Evolutionary conservation across 2,113 vertebrate species (phyloP), one percentile per base, ranked within the genome.

Genomic region (Neomonachus schauinslandi): DNA sequence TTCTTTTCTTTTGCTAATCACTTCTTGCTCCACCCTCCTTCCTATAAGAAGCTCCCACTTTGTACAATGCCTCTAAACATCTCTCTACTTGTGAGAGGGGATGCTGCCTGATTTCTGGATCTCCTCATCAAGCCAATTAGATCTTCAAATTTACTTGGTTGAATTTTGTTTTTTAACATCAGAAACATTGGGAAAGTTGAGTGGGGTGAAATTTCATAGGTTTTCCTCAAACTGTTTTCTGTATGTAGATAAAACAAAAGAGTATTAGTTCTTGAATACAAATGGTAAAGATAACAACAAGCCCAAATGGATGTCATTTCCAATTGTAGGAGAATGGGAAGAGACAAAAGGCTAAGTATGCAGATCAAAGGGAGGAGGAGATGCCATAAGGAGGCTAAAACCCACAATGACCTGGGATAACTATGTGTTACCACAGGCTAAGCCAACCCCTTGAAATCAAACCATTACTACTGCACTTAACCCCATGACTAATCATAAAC

Each of bases 251-350:
- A 77, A 33, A 74, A 89, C 7, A 76, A 46, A 76, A 46, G 36
- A 91, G 67, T 65, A 88, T 86, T 90, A 31, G 33, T 65, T 79
- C 65, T 39, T 88, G 51, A 94, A 63, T 49, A 88, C 36, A 91
- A 92, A 92, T 57, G 21, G 8, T 65, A 79, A 92, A 87, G 59
- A 63, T 55, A 31, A 53, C 33, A 67, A 33, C 28, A 61, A 82
- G 8, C 28, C 21, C 36, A 85, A 49, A 28, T n/a, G 13, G 14
- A 67, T n/a, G 14, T 11, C 33, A 65, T 53, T 85, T 36, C 28
- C 36, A 95, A 67, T 85, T 39, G 82, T 3, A 55, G n/a, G 67
- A 15, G 33, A 83, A 28, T 28, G 13, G 26, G 4, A 96, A 95
- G 71, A 67, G 21, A 95, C 2, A n/a, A 91, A 94, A 72, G 46